Conservation (phyloP, 2,888 invertebrate species). For the Schizaphis graminum region DNA sequence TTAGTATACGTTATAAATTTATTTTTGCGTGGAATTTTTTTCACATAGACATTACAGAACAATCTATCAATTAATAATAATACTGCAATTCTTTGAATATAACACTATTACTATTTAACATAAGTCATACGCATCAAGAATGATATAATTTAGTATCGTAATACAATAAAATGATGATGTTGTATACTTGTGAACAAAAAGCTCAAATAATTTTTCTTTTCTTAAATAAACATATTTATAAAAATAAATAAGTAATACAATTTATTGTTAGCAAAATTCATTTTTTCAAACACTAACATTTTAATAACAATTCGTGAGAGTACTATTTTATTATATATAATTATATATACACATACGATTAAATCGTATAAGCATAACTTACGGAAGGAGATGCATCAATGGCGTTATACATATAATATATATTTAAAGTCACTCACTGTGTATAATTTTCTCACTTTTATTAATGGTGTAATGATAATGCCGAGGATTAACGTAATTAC, state of each 20-base stretch:
- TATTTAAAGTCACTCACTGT: not conserved
- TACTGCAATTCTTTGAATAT: not conserved
- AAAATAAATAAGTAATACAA: not conserved
- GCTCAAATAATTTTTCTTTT: not conserved
- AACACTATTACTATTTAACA: not conserved
- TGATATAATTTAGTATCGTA: not conserved
- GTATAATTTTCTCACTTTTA: constrained; percentile 52
- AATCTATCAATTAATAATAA: not conserved
- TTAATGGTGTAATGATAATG: constrained; percentile 48
- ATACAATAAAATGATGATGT: not conserved
- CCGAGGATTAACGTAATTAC: constrained; percentile 21
- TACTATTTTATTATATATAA: not conserved
- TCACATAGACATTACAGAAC: not conserved
- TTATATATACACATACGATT: not conserved
- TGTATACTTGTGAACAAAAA: not conserved
- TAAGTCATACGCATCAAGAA: not conserved
- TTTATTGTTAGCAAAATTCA: not conserved
- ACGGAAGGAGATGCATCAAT: not conserved
- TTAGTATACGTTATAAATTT: not conserved
- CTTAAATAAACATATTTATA: not conserved
- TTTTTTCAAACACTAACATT: not conserved
- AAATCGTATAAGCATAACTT: not conserved
- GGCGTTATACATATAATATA: not conserved
- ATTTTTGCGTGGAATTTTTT: not conserved
- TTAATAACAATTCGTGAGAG: not conserved